A percentile compares a stretch with the other conserved stretches of the same genome.
These are phyloP conservation scores for Archocentrus centrarchus DNA, from an alignment of 2,113 vertebrate genomes.

Conservation along the genomic window DNA sequence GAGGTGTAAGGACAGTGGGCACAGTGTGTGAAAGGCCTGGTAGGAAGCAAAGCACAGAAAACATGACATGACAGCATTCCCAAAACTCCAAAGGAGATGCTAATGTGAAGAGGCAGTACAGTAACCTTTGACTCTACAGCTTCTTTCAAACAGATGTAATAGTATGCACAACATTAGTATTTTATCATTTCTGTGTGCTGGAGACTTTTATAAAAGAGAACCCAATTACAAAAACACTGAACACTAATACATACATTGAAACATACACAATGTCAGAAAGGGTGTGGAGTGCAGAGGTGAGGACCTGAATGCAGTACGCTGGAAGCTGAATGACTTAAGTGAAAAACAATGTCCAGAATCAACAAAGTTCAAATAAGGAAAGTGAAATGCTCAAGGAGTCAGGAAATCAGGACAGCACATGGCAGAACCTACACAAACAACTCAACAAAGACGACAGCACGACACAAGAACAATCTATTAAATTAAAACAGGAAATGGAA, in stretches of 20 bases:
- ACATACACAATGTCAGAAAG: neutral
- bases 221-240: slow-evolving; percentile 3
- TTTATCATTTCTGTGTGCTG: neutral
- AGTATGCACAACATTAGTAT: neutral
- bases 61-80: slow-evolving; percentile 9
- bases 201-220: slow-evolving; percentile 2
- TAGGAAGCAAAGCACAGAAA: neutral
- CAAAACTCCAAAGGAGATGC: slow-evolving; percentile 7
- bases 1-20: slow-evolving; percentile 27
- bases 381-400: neutral
- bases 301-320: neutral
- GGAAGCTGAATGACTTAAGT: neutral
- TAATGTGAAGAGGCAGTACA: slow-evolving; percentile 22
- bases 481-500: neutral
- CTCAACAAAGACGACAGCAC: neutral
- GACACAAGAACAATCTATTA: neutral
- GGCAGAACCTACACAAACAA: neutral
- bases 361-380: neutral
- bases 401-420: neutral
- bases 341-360: neutral
- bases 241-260: neutral
- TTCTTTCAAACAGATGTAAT: neutral
- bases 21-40: neutral
- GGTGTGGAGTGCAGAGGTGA: neutral
- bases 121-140: slow-evolving; percentile 1